Conservation (phyloP, 1,140 invertebrate species). For the Sycophila sp. region DNA sequence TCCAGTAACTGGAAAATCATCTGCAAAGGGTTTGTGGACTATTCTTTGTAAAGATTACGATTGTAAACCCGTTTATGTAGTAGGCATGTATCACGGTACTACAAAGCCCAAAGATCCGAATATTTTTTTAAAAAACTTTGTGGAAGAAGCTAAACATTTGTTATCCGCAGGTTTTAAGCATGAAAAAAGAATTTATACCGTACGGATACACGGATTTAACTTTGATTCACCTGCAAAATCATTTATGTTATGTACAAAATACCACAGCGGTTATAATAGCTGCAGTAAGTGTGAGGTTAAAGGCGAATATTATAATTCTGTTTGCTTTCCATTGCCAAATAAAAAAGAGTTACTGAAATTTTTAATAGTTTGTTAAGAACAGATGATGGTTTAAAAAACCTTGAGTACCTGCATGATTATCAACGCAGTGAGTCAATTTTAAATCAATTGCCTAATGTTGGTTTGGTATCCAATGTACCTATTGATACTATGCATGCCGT, state of each 20-base stretch:
- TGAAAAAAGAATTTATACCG: slow-evolving; percentile 27
- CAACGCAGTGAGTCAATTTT: slow-evolving; percentile 23
- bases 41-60: slow-evolving; percentile 42
- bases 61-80: slow-evolving; percentile 35
- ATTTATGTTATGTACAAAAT: slow-evolving; percentile 52
- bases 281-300: slow-evolving; percentile 54
- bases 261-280: slow-evolving; percentile 51
- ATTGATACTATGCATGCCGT: slow-evolving; percentile 3
- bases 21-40: slow-evolving; percentile 40
- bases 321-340: slow-evolving; percentile 42
- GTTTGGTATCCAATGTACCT: background rate
- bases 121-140: slow-evolving; percentile 39
- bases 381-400: slow-evolving; percentile 1
- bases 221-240: slow-evolving; percentile 59
- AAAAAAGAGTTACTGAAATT: background rate
- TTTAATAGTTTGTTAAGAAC: background rate
- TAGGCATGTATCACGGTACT: slow-evolving; percentile 31
- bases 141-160: slow-evolving; percentile 41
- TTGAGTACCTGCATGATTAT: background rate
- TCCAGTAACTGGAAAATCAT: no score
- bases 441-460: background rate
- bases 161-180: slow-evolving; percentile 30
- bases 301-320: slow-evolving; percentile 38
- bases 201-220: slow-evolving; percentile 37
- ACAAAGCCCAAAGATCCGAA: slow-evolving; percentile 25